phyloP scores from a whole-genome alignment of 2,888 invertebrate genomes.

The Drosophila diplacantha region DNA sequence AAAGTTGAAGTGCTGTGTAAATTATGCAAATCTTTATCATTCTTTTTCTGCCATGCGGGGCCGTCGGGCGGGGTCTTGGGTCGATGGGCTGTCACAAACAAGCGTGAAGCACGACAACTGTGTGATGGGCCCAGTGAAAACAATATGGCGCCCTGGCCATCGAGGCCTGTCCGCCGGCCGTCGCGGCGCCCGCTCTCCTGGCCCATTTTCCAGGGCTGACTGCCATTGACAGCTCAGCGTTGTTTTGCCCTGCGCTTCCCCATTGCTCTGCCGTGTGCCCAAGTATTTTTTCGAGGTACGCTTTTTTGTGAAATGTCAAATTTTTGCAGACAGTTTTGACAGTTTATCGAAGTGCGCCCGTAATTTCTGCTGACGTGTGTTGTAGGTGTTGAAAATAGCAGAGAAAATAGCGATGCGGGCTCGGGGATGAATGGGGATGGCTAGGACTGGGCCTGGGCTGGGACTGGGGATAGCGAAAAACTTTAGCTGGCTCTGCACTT shows the following conservation, averaged over 20 bases:
- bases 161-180: conserved; percentile 31
- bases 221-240: conserved; percentile 67
- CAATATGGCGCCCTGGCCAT: conserved; percentile 63
- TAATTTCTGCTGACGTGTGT: conserved; percentile 70
- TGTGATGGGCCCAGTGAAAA: conserved; percentile 60
- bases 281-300: conserved; percentile 29
- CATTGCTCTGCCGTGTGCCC: conserved; percentile 25
- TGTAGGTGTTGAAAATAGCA: conserved; percentile 61
- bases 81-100: conserved; percentile 61
- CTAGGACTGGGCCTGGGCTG: conserved; percentile 43
- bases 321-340: conserved; percentile 72
- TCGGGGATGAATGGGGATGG: conserved; percentile 12
- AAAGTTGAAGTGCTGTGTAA: conserved; percentile 64
- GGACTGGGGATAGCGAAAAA: conserved; percentile 32
- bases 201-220: conserved; percentile 30
- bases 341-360: conserved; percentile 70
- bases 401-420: conserved; percentile 9
- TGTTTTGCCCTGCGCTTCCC: conserved; percentile 51
- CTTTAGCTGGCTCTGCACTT: conserved; percentile 59
- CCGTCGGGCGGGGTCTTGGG: conserved; percentile 8
- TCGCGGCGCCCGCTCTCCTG: conserved; percentile 1
- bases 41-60: conserved; percentile 27
- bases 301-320: conserved; percentile 64
- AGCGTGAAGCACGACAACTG: conserved; percentile 67
- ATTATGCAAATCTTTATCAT: conserved; percentile 67